Evolutionary conservation across 2,888 invertebrate genomes (phyloP).

Genomic region (Apoda limacodes): DNA sequence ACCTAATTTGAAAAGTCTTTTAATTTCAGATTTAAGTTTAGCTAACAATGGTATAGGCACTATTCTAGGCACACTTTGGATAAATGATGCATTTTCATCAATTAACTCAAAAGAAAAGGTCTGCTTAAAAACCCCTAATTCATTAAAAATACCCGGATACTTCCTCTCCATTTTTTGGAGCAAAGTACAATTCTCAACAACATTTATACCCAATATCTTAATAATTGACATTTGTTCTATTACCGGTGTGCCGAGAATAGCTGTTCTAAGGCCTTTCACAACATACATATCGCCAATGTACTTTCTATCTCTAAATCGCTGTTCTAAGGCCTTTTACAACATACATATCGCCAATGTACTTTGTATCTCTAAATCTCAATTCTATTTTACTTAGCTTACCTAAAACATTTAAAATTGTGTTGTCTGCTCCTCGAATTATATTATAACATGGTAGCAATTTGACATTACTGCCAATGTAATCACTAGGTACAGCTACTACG

Average conservation of each 20-base stretch:
- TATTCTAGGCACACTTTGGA: too few species aligned
- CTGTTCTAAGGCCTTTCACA: constrained; percentile 2
- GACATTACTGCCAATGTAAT: too few species aligned
- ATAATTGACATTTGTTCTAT: constrained; percentile 2
- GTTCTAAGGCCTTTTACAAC: constrained; percentile 3
- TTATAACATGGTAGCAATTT: not conserved
- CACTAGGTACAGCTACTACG: constrained; percentile 1
- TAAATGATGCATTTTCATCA: constrained; percentile 3
- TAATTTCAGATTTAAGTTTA: too few species aligned
- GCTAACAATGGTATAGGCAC: too few species aligned
- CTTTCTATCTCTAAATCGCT: too few species aligned
- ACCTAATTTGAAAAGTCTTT: too few species aligned
- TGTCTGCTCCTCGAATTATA: constrained; percentile 5
- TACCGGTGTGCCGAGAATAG: constrained; percentile 6
- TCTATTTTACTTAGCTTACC: not conserved
- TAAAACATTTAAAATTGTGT: not conserved
- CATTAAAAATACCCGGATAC: too few species aligned
- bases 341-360: constrained; percentile 3
- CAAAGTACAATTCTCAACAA: not conserved
- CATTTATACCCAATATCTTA: not conserved
- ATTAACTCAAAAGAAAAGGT: constrained; percentile 6
- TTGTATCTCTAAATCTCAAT: constrained; percentile 1
- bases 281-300: too few species aligned
- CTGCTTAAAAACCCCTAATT: constrained; percentile 8
- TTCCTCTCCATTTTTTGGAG: too few species aligned